A percentile compares a stretch with the other conserved stretches of the same genome.
phyloP scores from a whole-genome alignment of 2,113 vertebrate species.

The Amblyornis subalaris region DNA sequence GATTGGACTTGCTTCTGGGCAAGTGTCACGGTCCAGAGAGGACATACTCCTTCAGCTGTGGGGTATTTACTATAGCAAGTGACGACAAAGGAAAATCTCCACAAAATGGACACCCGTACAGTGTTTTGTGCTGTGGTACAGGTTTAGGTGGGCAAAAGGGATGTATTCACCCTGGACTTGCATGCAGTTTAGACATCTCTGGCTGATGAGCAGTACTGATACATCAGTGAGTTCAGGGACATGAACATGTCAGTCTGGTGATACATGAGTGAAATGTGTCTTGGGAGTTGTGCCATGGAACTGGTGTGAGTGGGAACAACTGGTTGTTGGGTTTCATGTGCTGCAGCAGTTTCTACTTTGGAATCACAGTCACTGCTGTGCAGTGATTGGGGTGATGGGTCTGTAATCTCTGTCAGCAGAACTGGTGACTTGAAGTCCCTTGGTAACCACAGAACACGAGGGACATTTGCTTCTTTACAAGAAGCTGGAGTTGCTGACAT shows the following conservation, averaged over 20 bases:
- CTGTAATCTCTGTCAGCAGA: neutral
- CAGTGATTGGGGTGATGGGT: neutral
- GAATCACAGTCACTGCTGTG: neutral
- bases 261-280: neutral
- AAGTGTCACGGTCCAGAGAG: neutral
- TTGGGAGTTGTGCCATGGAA: neutral
- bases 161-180: neutral
- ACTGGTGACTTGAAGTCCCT: neutral
- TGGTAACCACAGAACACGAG: fast-evolving
- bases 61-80: neutral
- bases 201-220: neutral
- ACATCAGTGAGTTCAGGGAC: neutral
- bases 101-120: fast-evolving
- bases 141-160: neutral
- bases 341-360: neutral
- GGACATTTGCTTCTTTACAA: neutral
- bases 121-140: neutral
- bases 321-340: neutral
- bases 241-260: fast-evolving
- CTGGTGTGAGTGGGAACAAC: neutral
- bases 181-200: neutral
- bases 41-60: neutral
- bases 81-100: neutral
- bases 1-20: neutral
- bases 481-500: neutral